Evolutionary conservation across 2,113 vertebrate species (phyloP).

Genomic region (Scolopax mira): DNA sequence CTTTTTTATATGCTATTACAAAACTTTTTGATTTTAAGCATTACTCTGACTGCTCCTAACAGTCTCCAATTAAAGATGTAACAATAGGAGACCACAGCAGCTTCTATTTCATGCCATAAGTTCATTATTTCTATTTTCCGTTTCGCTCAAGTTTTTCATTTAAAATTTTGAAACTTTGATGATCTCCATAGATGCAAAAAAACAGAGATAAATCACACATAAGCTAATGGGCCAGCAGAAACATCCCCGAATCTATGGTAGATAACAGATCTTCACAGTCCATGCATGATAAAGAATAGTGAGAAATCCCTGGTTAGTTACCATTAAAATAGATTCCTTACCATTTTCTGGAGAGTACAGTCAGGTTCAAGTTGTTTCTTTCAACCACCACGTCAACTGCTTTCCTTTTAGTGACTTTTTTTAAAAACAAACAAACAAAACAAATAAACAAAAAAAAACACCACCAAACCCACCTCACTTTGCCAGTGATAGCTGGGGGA

Average conservation of each 20-base stretch:
- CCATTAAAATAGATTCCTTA: conserved; percentile 54
- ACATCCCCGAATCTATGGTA: not conserved
- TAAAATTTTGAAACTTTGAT: conserved; percentile 8
- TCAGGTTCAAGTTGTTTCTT: conserved; percentile 31
- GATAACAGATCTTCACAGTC: not conserved
- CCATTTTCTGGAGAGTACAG: conserved; percentile 60
- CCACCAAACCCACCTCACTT: not conserved
- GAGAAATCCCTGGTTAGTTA: not conserved
- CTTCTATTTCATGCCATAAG: conserved; percentile 1
- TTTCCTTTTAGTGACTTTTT: conserved; percentile 32
- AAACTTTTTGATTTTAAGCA: conserved; percentile 13
- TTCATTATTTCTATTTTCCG: conserved; percentile 22
- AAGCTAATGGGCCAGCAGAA: not conserved
- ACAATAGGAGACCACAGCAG: not conserved
- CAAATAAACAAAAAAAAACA: not conserved
- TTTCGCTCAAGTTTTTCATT: not conserved
- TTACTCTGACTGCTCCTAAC: not conserved
- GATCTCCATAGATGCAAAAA: not conserved
- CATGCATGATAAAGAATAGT: not conserved
- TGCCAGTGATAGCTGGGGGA: not conserved
- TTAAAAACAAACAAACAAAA: not conserved
- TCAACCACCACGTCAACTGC: conserved; percentile 41
- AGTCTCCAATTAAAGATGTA: not conserved
- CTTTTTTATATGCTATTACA: not conserved
- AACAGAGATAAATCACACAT: not conserved